phyloP scores from a whole-genome alignment of 2,113 vertebrate species.

The Ursus arctos region DNA sequence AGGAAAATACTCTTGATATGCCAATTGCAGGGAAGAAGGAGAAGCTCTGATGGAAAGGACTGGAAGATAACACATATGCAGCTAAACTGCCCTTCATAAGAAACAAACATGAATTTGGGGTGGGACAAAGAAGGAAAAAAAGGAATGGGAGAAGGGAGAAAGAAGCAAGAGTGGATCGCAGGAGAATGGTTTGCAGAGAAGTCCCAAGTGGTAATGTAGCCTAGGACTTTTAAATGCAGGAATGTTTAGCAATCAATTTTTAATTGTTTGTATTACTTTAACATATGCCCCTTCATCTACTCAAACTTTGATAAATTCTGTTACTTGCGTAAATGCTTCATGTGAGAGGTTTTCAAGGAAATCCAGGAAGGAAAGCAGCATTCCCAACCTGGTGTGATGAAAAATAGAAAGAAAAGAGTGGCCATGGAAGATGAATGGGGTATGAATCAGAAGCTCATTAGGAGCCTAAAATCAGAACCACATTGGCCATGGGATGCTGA shows the following conservation, averaged over 20 bases:
- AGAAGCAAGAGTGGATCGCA: background rate
- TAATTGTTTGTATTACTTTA: slow-evolving; percentile 1
- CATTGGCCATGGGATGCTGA: background rate
- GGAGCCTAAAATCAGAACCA: background rate
- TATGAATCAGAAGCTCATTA: background rate
- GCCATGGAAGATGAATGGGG: background rate
- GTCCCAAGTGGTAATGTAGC: background rate
- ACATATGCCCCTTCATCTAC: background rate
- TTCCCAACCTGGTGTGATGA: background rate
- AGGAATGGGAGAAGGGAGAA: background rate
- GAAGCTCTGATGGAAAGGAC: slow-evolving; percentile 2
- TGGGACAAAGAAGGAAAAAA: background rate
- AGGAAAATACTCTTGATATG: background rate
- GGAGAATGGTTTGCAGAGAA: background rate
- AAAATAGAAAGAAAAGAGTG: background rate
- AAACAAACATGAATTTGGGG: background rate
- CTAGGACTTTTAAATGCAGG: background rate
- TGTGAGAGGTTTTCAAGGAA: background rate
- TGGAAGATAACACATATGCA: background rate
- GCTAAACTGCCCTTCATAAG: background rate
- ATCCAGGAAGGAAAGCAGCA: background rate
- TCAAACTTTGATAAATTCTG: background rate
- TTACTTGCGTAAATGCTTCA: slow-evolving; percentile 23
- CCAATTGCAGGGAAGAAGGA: background rate
- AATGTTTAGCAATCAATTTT: background rate